phyloP scores from a whole-genome alignment of 2,888 invertebrate genomes.

The Pediacus dermestoides region DNA sequence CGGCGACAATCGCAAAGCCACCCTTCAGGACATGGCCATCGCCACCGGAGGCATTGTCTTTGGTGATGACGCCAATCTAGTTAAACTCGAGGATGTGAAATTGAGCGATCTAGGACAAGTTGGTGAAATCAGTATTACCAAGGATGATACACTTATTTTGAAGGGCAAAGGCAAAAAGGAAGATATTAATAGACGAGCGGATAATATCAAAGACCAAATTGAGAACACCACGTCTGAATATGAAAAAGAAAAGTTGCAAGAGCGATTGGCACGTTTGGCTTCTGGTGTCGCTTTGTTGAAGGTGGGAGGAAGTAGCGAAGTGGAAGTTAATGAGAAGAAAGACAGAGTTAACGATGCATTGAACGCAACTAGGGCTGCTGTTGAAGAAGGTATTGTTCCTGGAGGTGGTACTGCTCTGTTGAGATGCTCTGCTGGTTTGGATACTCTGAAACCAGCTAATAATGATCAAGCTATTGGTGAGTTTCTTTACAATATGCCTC shows the following conservation, averaged over 20 bases:
- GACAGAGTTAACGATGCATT: slow-evolving; percentile 53
- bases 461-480: slow-evolving; percentile 49
- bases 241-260: slow-evolving; percentile 53
- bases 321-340: slow-evolving; percentile 53
- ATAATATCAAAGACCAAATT: slow-evolving; percentile 50
- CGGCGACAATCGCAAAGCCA: slow-evolving; percentile 52
- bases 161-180: slow-evolving; percentile 49
- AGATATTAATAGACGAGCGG: slow-evolving; percentile 47
- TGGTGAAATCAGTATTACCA: slow-evolving; percentile 50
- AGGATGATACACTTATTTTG: slow-evolving; percentile 52
- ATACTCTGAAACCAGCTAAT: slow-evolving; percentile 42
- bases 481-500: too few relatives aligned
- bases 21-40: slow-evolving; percentile 51
- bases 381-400: slow-evolving; percentile 54
- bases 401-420: slow-evolving; percentile 53
- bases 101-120: slow-evolving; percentile 49
- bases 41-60: slow-evolving; percentile 51
- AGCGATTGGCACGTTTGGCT: slow-evolving; percentile 51
- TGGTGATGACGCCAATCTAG: slow-evolving; percentile 50
- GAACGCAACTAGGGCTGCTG: slow-evolving; percentile 52
- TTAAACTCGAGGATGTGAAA: slow-evolving; percentile 50
- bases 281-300: slow-evolving; percentile 53
- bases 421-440: slow-evolving; percentile 45
- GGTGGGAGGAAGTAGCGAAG: slow-evolving; percentile 53
- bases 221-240: slow-evolving; percentile 51